Evolutionary conservation across 2,113 vertebrate genomes (phyloP), one percentile per base, ranked within the genome.

Genomic region (Charadrius vociferus): DNA sequence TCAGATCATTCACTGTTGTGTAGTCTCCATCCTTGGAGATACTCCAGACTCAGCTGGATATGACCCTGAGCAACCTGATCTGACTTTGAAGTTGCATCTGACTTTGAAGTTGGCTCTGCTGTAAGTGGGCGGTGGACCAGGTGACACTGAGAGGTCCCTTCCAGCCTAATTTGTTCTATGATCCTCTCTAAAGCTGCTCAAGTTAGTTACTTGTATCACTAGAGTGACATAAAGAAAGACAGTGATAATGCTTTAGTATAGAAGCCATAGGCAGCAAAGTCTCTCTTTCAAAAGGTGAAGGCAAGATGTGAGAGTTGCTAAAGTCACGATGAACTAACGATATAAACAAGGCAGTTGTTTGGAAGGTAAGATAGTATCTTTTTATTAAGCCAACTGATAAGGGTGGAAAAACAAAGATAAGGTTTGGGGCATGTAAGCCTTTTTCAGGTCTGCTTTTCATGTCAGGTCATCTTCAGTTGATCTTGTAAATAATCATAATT

Each of bases 31-130:
- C 70, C 58, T 79, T 82, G 78, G 70, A 94, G 85, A 41, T 53
- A 53, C 81, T 95, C 92, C 93, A 96, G 84, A 11, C 66, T 58
- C 62, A 62, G 74, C 56, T 86, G 81, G 74, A n/a, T 86, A 45
- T 70, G 90, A 94, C 90, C 91, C 89, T 95, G 70, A 88, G 85
- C 93, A 95, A 94, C 87, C 87, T n/a, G 39, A 90, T 86, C 70
- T 77, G 72, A 27, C 96, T 97, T 97, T 96, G 95, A 97, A 96
- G 95, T 91, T 83, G 62, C 66, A 58, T 73, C 43, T 95, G 84
- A 61, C 96, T 97, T 97, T 97, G 96, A 97, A 96, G 95, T 73
- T 80, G 81, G 34, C 78, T 86, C 73, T 82, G 43, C 90, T 80
- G 45, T 37, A 85, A 82, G 85, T 72, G 45, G 92, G 92, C 0